Percentiles rank a stretch among this genome's conserved stretches.
Evolutionary conservation across 2,113 vertebrate genomes (phyloP).

Genomic region (Microcebus lehilahytsara): DNA sequence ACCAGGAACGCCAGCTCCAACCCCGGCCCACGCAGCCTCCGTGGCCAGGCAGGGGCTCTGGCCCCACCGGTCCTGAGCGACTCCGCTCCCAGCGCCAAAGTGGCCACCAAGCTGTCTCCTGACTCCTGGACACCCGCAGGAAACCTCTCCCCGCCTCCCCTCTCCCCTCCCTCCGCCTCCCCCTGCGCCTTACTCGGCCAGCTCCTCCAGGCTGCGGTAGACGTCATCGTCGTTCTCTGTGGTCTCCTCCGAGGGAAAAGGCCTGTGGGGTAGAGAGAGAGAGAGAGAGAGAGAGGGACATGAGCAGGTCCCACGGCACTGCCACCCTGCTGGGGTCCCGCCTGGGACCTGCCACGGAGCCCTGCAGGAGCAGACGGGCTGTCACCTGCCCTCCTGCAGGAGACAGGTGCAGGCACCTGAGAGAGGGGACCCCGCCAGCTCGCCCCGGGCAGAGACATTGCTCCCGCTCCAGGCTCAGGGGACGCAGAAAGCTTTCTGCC

Average conservation of each 20-base stretch:
- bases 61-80: no score
- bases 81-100: fast-evolving
- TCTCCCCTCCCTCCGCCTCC: not conserved
- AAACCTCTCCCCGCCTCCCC: not conserved
- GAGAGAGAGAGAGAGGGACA: not conserved
- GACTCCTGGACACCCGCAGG: not conserved
- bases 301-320: not conserved
- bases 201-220: constrained; percentile 96
- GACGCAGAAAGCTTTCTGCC: not conserved
- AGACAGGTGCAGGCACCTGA: no score
- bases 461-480: not conserved
- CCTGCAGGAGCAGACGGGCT: not conserved
- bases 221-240: constrained; percentile 95
- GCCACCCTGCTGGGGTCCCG: no score
- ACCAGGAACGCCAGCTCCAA: not conserved
- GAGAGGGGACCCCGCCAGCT: not conserved
- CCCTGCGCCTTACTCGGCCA: constrained; percentile 93
- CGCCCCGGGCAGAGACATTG: fast-evolving
- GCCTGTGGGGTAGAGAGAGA: constrained; percentile 81
- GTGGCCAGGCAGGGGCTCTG: not conserved
- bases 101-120: not conserved
- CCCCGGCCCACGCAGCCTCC: fast-evolving
- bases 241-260: constrained; percentile 97
- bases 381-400: not conserved
- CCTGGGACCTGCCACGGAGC: fast-evolving